These are phyloP conservation scores for Egretta garzetta DNA, from an alignment of 2,113 vertebrate species.

Conservation along the genomic window DNA sequence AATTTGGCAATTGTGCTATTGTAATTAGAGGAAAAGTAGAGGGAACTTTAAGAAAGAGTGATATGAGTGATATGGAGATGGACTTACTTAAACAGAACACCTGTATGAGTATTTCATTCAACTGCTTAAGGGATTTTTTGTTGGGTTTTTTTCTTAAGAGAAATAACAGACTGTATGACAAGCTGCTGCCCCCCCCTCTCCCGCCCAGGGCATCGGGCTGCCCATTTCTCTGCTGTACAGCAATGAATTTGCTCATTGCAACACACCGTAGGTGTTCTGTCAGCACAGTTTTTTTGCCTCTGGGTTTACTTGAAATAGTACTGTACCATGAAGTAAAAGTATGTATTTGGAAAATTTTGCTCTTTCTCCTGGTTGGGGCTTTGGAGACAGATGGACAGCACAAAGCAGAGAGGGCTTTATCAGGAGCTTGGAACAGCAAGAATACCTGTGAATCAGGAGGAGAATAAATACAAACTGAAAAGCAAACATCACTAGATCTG, in stretches of 20 bases:
- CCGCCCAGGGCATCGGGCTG: background rate
- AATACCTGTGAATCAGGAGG: background rate
- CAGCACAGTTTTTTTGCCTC: background rate
- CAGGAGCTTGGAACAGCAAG: background rate
- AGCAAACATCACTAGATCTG: background rate
- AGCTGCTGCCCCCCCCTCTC: background rate
- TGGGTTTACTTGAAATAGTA: background rate
- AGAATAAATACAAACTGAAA: background rate
- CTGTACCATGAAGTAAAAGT: background rate
- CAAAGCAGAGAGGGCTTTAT: background rate
- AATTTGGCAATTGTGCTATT: background rate
- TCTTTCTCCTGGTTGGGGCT: background rate
- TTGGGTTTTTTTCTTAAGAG: background rate
- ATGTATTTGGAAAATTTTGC: background rate
- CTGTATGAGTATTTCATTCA: background rate
- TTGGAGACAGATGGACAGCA: background rate
- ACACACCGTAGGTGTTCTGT: background rate
- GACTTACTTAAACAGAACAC: background rate
- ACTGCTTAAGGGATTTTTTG: background rate
- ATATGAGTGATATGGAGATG: fast-evolving
- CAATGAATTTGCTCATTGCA: background rate
- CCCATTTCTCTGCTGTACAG: background rate
- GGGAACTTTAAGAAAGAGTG: background rate
- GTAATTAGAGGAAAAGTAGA: background rate
- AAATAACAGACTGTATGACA: background rate